Evolutionary conservation across 35 echinoderm and acorn worm genomes (phyloP).

Genomic region (Lytechinus pictus): DNA sequence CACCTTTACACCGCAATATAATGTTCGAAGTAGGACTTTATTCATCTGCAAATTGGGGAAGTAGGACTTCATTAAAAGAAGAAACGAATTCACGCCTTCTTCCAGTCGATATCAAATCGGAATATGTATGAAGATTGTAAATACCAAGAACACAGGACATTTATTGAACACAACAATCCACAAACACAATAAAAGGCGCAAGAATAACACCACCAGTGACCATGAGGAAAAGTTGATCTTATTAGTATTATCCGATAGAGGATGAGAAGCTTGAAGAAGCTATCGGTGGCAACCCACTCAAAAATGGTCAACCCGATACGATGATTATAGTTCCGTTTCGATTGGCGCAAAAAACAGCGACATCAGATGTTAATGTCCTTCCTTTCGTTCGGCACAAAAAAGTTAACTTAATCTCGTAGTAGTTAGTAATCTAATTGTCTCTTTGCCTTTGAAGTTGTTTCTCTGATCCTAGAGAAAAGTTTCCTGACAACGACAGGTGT

Average conservation of each 20-base stretch:
- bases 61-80: no score
- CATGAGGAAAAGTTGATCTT: background rate
- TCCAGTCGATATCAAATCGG: no score
- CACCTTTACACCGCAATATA: no score
- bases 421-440: conserved; percentile 20
- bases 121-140: no score
- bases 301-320: background rate
- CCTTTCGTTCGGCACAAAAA: background rate
- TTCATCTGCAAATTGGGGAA: no score
- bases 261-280: background rate
- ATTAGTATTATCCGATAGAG: background rate
- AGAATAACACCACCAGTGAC: no score
- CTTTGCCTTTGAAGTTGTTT: background rate
- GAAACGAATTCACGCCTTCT: no score
- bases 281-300: background rate
- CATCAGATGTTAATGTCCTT: background rate
- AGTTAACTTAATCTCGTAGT: background rate
- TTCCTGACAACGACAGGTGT: background rate
- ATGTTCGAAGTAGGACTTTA: no score
- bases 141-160: no score
- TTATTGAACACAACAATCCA: no score
- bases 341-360: background rate
- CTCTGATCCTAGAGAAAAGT: background rate
- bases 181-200: no score
- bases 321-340: background rate